phyloP scores from a whole-genome alignment of 2,797 vertebrate genomes.

The Peromyscus aztecus region DNA sequence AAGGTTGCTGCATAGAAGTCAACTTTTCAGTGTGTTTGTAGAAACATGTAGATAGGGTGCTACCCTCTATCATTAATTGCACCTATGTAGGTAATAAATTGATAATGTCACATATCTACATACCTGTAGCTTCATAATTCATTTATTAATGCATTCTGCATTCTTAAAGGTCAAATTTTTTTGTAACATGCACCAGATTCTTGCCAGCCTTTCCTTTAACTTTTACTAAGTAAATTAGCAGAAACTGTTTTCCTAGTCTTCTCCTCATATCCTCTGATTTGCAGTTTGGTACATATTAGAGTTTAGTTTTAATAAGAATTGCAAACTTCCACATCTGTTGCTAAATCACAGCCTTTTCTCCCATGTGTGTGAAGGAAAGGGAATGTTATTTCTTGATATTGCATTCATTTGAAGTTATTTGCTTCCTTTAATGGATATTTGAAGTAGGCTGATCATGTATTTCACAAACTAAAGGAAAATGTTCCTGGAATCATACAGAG shows the following conservation, averaged over 20 bases:
- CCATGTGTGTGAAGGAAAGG: neutral
- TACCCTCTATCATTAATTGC: neutral
- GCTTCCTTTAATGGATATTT: constrained; percentile 25
- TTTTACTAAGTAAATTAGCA: constrained; percentile 14
- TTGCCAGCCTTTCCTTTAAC: neutral
- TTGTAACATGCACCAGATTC: neutral
- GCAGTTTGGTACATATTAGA: constrained; percentile 23
- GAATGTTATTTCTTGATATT: neutral
- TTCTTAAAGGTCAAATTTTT: constrained; percentile 5
- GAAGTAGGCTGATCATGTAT: neutral
- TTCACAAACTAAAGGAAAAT: constrained; percentile 47
- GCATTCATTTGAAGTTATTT: constrained; percentile 44
- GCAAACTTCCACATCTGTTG: constrained; percentile 39
- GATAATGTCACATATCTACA: neutral
- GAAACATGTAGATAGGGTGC: neutral
- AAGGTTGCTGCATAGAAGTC: neutral
- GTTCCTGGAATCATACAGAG: constrained; percentile 19
- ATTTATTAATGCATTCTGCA: neutral
- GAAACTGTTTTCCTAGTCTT: constrained; percentile 13
- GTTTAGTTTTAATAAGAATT: constrained; percentile 62
- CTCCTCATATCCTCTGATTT: constrained; percentile 37
- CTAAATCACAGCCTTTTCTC: constrained; percentile 44
- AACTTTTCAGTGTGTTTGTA: neutral
- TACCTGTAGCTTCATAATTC: neutral
- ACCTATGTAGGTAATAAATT: neutral